Evolutionary conservation across 2,797 vertebrate genomes (phyloP).

Genomic region (Parauchenoglanis punctatus): DNA sequence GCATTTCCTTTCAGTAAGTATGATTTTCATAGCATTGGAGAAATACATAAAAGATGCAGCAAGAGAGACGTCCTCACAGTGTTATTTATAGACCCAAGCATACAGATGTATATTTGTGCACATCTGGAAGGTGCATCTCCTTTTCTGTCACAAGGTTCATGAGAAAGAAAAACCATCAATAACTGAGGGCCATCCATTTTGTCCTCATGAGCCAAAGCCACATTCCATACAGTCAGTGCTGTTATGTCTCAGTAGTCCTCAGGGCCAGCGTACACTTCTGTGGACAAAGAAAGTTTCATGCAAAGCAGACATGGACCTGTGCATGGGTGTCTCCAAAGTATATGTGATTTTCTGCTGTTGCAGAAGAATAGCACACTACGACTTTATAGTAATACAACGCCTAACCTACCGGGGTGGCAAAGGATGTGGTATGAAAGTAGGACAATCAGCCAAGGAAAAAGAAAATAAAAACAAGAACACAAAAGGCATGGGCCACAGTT

Average conservation of each 20-base stretch:
- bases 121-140: constrained; percentile 31
- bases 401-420: too few relatives aligned
- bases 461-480: too few relatives aligned
- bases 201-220: constrained; percentile 34
- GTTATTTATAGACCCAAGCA: constrained; percentile 1
- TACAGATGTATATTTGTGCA: constrained; percentile 48
- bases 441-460: too few relatives aligned
- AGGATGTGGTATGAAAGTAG: too few relatives aligned
- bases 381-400: too few relatives aligned
- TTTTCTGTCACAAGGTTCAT: constrained; percentile 35
- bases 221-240: constrained; percentile 37
- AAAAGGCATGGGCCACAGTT: too few relatives aligned
- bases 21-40: constrained; percentile 36
- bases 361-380: too few relatives aligned
- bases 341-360: too few relatives aligned
- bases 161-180: constrained; percentile 59
- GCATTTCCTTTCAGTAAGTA: constrained; percentile 32
- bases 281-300: too few relatives aligned
- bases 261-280: too few relatives aligned
- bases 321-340: too few relatives aligned
- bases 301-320: too few relatives aligned
- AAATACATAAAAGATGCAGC: constrained; percentile 52
- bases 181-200: constrained; percentile 22
- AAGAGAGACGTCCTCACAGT: constrained; percentile 64
- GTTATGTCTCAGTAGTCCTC: constrained; percentile 17